Base-by-base conservation (phyloP, 1,140 invertebrate species). In the Drosophila orosa region DNA sequence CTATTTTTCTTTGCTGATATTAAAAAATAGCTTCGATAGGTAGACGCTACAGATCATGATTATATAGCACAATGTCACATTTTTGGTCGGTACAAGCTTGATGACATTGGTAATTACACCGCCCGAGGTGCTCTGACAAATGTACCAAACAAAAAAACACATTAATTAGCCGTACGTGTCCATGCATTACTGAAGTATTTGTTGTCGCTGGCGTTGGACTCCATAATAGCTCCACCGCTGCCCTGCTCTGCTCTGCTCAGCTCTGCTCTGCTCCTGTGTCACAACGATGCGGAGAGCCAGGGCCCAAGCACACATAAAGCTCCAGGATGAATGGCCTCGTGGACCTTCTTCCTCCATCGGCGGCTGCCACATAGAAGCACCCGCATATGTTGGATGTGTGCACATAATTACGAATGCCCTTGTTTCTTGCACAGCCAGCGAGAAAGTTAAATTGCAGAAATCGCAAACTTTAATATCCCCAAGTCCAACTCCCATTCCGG, bases 91-190 rank as follows among this genome's bases (percentile, higher is more conserved):
- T 42, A 55, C 71, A 75, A 65, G 73, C 29, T 42, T 57, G 31
- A 58, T 65, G 57, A 60, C 66, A 81, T 72, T 65, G 62, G 63
- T 44, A 71, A 79, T 84, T 67, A 76, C 48, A 55, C 77, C 55
- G 29, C 33, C 31, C 60, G 52, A 62, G 45, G 37, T 33, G 37
- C 62, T 59, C 61, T 77, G 73, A 74, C 67, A 80, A 85, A 77
- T 69, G 74, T 58, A 27, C 35, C 47, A 52, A 69, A 74, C 13
- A 81, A 69, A 84, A 85, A 81, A 71, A 47, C 60, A 80, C 81
- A 85, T 85, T 86, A 85, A 85, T 86, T 86, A 85, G 82, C 68
- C 39, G 74, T 66, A 86, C 81, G 81, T 85, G 81, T 85, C 82
- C 82, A 85, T 85, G 81, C 78, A 85, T 85, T 86, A 78, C 82